These are phyloP conservation scores for Ginglymostoma cirratum DNA, from an alignment of 2,113 vertebrate species.

Conservation along the genomic window DNA sequence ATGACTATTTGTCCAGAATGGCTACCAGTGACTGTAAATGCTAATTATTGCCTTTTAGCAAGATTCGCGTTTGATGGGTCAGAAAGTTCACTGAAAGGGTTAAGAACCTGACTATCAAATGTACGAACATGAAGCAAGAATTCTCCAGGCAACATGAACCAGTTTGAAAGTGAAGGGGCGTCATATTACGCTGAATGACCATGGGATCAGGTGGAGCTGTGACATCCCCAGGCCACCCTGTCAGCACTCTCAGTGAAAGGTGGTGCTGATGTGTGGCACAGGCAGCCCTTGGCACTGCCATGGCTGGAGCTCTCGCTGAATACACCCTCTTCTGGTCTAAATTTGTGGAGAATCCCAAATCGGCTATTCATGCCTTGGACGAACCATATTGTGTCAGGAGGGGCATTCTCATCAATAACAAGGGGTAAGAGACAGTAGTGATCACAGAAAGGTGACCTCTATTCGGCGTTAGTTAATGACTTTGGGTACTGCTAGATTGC, in stretches of 20 bases:
- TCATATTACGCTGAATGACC: slow-evolving; percentile 18
- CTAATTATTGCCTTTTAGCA: background rate
- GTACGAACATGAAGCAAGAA: background rate
- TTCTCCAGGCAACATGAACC: background rate
- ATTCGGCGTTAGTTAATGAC: background rate
- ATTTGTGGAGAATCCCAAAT: slow-evolving; percentile 16
- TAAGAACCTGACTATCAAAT: background rate
- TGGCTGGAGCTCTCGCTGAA: slow-evolving; percentile 17
- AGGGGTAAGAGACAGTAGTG: background rate
- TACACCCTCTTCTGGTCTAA: background rate
- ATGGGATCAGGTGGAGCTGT: background rate
- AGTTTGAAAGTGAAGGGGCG: background rate
- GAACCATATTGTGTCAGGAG: background rate
- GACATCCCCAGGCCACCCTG: no score
- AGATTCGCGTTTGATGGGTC: background rate
- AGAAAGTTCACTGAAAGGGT: background rate
- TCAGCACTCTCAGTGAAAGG: background rate
- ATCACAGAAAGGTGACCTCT: no score
- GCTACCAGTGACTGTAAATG: background rate
- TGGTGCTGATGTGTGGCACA: background rate
- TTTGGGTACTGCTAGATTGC: background rate
- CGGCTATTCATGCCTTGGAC: background rate
- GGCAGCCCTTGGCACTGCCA: background rate
- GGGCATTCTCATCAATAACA: background rate
- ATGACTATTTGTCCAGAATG: background rate